phyloP scores from a whole-genome alignment of 2,888 invertebrate species.

The Apotomis turbidana region DNA sequence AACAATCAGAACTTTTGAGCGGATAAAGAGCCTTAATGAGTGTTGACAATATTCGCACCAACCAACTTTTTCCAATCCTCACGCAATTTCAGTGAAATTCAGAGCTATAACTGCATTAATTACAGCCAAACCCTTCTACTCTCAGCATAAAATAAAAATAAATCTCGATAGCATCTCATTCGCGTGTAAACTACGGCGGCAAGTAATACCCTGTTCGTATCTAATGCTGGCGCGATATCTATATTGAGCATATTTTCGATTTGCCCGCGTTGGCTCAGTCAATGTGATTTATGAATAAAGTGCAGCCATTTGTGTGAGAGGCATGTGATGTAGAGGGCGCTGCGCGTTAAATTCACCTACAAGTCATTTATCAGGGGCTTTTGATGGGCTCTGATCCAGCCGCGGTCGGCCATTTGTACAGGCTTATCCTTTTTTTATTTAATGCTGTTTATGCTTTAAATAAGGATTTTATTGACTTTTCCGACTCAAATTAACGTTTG shows the following conservation, averaged over 20 bases:
- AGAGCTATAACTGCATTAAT: too few relatives aligned
- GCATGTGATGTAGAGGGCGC: conserved; percentile 38
- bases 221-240: conserved; percentile 56
- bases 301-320: conserved; percentile 46
- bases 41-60: too few relatives aligned
- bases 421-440: conserved; percentile 45
- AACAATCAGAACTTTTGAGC: too few relatives aligned
- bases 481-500: too few relatives aligned
- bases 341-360: conserved; percentile 44
- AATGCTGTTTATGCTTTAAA: conserved; percentile 27
- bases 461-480: background rate
- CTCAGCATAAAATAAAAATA: conserved; percentile 20
- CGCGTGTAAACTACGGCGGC: conserved; percentile 38
- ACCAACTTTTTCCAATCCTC: too few relatives aligned
- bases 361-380: conserved; percentile 59
- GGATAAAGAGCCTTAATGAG: too few relatives aligned
- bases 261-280: conserved; percentile 55
- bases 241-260: conserved; percentile 67
- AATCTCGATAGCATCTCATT: conserved; percentile 38
- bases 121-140: background rate
- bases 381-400: conserved; percentile 55
- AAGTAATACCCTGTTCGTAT: conserved; percentile 45
- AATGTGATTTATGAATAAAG: conserved; percentile 65
- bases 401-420: conserved; percentile 53
- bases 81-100: too few relatives aligned